Percentiles rank a stretch among this genome's conserved stretches.
Evolutionary conservation across 2,797 vertebrate genomes (phyloP).

Genomic region (Falco novaeseelandiae): DNA sequence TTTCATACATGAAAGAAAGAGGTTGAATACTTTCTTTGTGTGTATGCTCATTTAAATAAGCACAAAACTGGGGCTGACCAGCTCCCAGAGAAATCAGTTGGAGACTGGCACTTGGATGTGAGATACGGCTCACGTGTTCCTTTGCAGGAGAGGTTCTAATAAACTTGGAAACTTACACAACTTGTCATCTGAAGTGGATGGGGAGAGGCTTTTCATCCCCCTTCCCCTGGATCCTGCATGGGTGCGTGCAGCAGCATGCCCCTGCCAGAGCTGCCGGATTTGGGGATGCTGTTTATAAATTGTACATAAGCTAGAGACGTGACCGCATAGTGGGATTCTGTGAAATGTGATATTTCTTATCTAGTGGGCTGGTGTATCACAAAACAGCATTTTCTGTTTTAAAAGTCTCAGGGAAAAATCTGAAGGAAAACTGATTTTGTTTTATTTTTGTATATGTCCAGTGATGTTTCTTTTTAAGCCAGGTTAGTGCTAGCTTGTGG

Average conservation of each 20-base stretch:
- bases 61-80: neutral
- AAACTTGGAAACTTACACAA: neutral
- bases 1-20: neutral
- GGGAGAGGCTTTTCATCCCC: neutral
- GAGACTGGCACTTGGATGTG: neutral
- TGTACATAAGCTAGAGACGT: neutral
- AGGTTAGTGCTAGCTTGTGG: neutral
- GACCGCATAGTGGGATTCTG: neutral
- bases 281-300: neutral
- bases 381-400: neutral
- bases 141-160: neutral
- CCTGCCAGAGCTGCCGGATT: fast-evolving
- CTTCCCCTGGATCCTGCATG: neutral
- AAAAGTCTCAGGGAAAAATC: neutral
- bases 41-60: neutral
- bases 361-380: neutral
- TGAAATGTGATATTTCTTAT: neutral
- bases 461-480: neutral
- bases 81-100: neutral
- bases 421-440: neutral
- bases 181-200: neutral
- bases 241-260: neutral
- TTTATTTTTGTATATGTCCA: neutral
- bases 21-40: neutral
- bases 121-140: neutral